Evolutionary conservation across 2,797 vertebrate species (phyloP), one percentile per base, ranked within the genome.

Genomic region (Malacoctenus gilli): DNA sequence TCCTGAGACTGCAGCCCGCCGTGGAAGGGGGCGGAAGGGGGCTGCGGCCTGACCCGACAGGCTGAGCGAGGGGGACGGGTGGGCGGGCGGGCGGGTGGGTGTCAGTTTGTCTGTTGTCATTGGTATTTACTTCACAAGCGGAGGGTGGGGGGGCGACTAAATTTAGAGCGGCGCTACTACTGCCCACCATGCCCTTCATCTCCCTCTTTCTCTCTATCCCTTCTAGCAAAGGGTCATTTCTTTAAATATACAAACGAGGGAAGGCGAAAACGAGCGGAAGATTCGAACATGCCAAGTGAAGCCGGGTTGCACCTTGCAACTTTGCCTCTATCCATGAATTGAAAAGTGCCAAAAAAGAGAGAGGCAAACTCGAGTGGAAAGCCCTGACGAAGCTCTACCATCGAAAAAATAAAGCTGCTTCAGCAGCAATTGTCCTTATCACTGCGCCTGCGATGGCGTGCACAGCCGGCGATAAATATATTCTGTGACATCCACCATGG

Each of bases 41-140:
- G 64, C 65, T 58, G 61, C 22, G 37, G 70, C 46, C 39, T 58
- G 58, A 62, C 46, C 39, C 56, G 58, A 62, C 57, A 34, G 47
- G 72, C 42, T 40, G 3, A 64, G 36, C 78, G 79, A 34, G 42
- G 65, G 69, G 54, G 62, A n/a, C 77, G 78, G 86, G 87, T 82
- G 75, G 82, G 80, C 81, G 81, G 83, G 62, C 77, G 78, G 86
- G 87, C 81, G 75, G 82, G 80, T 82, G 81, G 83, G 72, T 87
- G 81, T 84, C 74, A 87, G 83, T 85, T 87, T 90, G 87, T 90
- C 85, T 91, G 89, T 85, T 88, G 92, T 92, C 90, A 86, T 85
- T 92, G 94, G 93, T 92, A 95, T 94, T 90, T 89, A 86, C 92
- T 92, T 94, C 93, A 95, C 92, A 90, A 94, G 93, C 91, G 71